Evolutionary conservation across 2,113 vertebrate genomes (phyloP).

Genomic region (Caretta caretta): DNA sequence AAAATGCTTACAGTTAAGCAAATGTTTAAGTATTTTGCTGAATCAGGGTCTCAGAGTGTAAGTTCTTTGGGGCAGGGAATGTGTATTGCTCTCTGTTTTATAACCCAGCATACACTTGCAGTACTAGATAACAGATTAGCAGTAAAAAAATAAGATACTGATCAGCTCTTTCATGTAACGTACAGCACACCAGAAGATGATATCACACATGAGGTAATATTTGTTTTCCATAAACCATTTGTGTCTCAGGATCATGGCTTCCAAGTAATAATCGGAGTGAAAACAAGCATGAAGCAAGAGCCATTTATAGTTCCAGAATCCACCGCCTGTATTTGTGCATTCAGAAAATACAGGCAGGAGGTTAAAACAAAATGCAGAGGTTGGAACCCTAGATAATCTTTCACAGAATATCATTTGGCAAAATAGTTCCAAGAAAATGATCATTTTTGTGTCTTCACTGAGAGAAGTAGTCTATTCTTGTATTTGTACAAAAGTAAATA

Average conservation of each 20-base stretch:
- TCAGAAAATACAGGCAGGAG: neutral
- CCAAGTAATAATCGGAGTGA: neutral
- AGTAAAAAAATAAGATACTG: neutral
- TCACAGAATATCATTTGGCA: neutral
- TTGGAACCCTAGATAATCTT: neutral
- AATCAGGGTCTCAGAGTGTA: neutral
- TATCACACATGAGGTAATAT: neutral
- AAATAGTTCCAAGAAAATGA: neutral
- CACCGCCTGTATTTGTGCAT: neutral
- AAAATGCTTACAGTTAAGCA: too few species aligned
- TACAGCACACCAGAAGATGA: rapidly evolving
- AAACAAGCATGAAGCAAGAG: rapidly evolving
- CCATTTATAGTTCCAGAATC: neutral
- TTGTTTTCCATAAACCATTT: neutral
- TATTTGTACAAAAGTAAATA: neutral
- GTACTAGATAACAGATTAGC: neutral
- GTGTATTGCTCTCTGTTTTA: neutral
- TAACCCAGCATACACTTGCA: neutral
- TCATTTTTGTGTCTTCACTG: neutral
- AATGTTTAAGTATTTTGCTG: too few species aligned
- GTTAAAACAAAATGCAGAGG: neutral
- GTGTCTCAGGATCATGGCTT: neutral
- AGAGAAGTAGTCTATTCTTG: neutral
- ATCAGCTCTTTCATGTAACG: neutral
- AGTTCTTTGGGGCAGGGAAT: neutral